These are phyloP conservation scores for Mesocentrotus franciscanus DNA, from an alignment of 53 echinoderm and acorn worm species.

Conservation along the genomic window DNA sequence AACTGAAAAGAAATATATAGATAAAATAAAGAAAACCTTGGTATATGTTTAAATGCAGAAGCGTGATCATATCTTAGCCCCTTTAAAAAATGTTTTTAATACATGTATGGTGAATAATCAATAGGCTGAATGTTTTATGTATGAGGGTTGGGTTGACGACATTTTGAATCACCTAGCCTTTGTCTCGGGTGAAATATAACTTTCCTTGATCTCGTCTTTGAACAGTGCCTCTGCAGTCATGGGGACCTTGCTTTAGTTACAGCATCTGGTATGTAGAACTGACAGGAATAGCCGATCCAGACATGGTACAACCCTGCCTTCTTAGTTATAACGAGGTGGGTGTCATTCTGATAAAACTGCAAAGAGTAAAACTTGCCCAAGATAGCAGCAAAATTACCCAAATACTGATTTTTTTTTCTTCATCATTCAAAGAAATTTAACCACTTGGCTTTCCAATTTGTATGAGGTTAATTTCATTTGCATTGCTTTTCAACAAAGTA, in stretches of 20 bases:
- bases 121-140: neutral
- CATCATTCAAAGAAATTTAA: neutral
- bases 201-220: neutral
- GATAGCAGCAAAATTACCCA: neutral
- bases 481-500: neutral
- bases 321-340: slow-evolving; percentile 82
- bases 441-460: neutral
- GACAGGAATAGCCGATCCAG: slow-evolving; percentile 82
- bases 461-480: neutral
- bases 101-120: neutral
- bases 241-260: slow-evolving; percentile 94
- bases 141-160: neutral
- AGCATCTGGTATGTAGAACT: slow-evolving; percentile 97
- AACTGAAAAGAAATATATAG: too few species aligned
- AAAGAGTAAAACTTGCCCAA: neutral
- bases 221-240: slow-evolving; percentile 88
- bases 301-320: slow-evolving; percentile 79
- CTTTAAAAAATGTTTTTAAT: neutral
- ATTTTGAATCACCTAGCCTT: neutral
- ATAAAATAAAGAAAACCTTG: neutral
- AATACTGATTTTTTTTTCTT: neutral
- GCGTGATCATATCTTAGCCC: neutral
- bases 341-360: neutral
- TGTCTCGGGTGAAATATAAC: neutral
- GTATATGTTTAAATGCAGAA: neutral